Base-by-base conservation (phyloP, 1,140 invertebrate species). In the Bombus huntii region DNA sequence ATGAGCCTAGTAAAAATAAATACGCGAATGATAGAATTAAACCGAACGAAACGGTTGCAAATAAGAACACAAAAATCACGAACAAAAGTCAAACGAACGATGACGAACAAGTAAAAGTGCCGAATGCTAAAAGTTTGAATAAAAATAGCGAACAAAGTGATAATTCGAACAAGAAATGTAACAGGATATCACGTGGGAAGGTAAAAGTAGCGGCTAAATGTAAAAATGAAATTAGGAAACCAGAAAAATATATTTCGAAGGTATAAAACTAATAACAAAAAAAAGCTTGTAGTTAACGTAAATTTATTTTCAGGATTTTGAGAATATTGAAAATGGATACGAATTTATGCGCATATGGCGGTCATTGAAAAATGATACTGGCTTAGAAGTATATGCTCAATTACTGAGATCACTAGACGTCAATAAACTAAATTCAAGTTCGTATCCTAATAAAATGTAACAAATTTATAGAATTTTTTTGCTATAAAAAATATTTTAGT, bases 301-400 rank as follows among this genome's bases (percentile, higher is more conserved):
- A 47, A 75, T 73, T n/a, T 34, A 15, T 82, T 89, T 89, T 68
- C 44, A 90, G 86, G 37, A 81, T 57, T 44, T 87, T 25, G 18
- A 68, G 9, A 87, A 85, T 12, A 83, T 93, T 42, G 81, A 85
- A 71, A 88, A 66, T 8, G 86, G 91, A 2, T 92, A 92, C 59
- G 92, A 93, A 83, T 93, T 93, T 75, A 59, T 87, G 73, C 80
- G 86, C 31, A 28, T 78, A 34, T 93, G 92, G 92, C 85, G 88
- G 25, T 90, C 90, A n/a, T 59, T 92, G 22, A 89, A 90, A 72
- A 66, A 86, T n/a, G 57, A 92, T 62, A 34, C 65, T 59, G 77
- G 89, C 28, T 90, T 92, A 68, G 57, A 86, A 79, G 34, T 74
- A n/a, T 88, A 86, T 9, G 92, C 92, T 25, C 77, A 92, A 84